A percentile compares a stretch with the other conserved stretches of the same genome.
phyloP scores from a whole-genome alignment of 1,140 invertebrate species.

The Leguminivora glycinivorella region DNA sequence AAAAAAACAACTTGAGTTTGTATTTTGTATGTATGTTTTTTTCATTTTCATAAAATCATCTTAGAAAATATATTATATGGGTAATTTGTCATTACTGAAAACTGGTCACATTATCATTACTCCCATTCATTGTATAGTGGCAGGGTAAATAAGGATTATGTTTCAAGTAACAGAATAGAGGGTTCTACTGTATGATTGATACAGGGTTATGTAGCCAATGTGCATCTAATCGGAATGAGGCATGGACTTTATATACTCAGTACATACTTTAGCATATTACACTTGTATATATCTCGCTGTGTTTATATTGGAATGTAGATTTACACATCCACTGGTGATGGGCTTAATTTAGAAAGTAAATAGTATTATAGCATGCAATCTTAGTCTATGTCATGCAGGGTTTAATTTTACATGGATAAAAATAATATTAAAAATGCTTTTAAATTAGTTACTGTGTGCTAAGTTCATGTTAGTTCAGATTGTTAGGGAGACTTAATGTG shows the following conservation, averaged over 20 bases:
- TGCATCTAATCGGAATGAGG: constrained; percentile 66
- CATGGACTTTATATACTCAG: constrained; percentile 54
- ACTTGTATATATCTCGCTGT: constrained; percentile 39
- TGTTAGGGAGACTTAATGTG: constrained; percentile 52
- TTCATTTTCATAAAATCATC: no score
- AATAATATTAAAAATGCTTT: constrained; percentile 14
- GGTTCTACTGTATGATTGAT: constrained; percentile 54
- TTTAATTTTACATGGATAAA: constrained; percentile 14
- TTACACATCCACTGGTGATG: constrained; percentile 62
- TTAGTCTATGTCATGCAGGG: constrained; percentile 32
- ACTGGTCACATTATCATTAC: not conserved
- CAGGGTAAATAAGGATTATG: constrained; percentile 3
- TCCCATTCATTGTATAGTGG: not conserved
- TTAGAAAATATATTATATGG: no score
- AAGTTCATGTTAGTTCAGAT: not conserved
- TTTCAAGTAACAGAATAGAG: constrained; percentile 39
- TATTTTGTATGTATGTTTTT: no score
- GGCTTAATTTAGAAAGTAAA: constrained; percentile 9
- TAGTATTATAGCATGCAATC: constrained; percentile 8
- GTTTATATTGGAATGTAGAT: constrained; percentile 56
- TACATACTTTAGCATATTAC: constrained; percentile 44
- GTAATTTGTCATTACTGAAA: not conserved
- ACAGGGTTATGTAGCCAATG: constrained; percentile 58
- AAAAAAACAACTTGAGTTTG: no score
- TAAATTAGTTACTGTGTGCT: not conserved